These are phyloP conservation scores for Acanthopleura granulata DNA, from an alignment of 2,888 invertebrate species.

Conservation along the genomic window DNA sequence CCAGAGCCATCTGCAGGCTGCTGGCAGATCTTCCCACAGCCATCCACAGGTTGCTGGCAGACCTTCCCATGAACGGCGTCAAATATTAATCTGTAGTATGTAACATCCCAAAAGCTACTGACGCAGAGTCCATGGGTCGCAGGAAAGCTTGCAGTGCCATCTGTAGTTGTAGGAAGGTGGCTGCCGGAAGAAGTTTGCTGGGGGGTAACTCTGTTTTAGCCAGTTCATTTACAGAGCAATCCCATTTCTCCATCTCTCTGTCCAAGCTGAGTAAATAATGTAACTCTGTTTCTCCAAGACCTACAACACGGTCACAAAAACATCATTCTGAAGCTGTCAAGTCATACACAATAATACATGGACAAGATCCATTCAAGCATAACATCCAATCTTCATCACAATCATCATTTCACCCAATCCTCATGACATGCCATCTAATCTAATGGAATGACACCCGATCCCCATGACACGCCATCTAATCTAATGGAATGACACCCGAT, in stretches of 20 bases:
- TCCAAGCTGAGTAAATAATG: slow-evolving; percentile 51
- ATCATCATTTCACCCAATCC: too few species aligned
- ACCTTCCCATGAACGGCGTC: too few species aligned
- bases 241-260: slow-evolving; percentile 29
- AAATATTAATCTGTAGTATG: too few species aligned
- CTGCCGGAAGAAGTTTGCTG: slow-evolving; percentile 45
- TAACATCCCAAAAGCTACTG: background rate
- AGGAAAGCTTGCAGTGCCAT: slow-evolving; percentile 56
- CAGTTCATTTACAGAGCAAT: slow-evolving; percentile 39
- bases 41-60: too few species aligned
- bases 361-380: too few species aligned
- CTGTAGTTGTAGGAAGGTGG: slow-evolving; percentile 48
- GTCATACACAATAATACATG: slow-evolving; percentile 18
- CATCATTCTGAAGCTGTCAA: background rate
- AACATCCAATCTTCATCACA: too few species aligned
- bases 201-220: slow-evolving; percentile 39
- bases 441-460: too few species aligned
- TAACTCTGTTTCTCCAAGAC: slow-evolving; percentile 55
- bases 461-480: too few species aligned
- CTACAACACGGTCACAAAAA: slow-evolving; percentile 33
- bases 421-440: too few species aligned
- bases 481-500: too few species aligned
- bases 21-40: too few species aligned
- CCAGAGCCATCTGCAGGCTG: too few species aligned
- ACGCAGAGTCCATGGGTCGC: slow-evolving; percentile 41